phyloP scores from a whole-genome alignment of 2,888 invertebrate genomes.

The Euzophera pinguis region DNA sequence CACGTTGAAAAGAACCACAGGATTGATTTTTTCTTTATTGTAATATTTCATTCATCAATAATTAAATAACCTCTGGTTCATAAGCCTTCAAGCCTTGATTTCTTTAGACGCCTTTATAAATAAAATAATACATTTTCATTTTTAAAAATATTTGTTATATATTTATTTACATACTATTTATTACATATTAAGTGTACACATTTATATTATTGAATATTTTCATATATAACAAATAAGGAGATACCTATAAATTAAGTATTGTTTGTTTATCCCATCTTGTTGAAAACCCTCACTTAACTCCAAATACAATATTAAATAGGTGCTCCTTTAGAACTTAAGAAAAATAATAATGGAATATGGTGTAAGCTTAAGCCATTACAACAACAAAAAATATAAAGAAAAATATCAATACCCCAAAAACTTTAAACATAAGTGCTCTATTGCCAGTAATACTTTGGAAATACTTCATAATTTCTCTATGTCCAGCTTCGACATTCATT shows the following conservation, averaged over 20 bases:
- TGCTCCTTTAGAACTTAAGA: too few species aligned
- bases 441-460: constrained; percentile 98
- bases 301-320: too few species aligned
- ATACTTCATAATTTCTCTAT: constrained; percentile 97
- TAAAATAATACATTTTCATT: not conserved
- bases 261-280: not conserved
- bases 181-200: not conserved
- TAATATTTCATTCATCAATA: too few species aligned
- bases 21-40: too few species aligned
- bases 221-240: not conserved
- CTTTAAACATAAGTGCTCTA: constrained; percentile 99
- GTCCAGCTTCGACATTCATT: constrained; percentile 98
- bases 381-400: constrained; percentile 99
- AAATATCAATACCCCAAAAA: constrained; percentile 98
- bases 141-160: constrained; percentile 5
- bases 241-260: not conserved
- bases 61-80: too few species aligned
- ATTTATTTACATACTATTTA: not conserved
- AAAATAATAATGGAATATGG: not conserved
- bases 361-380: constrained; percentile 87
- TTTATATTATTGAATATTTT: not conserved
- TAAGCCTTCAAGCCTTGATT: too few species aligned
- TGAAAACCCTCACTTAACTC: too few species aligned
- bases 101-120: too few species aligned
- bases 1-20: too few species aligned